Conservation (phyloP, 2,113 vertebrate species). For the Equus przewalskii region DNA sequence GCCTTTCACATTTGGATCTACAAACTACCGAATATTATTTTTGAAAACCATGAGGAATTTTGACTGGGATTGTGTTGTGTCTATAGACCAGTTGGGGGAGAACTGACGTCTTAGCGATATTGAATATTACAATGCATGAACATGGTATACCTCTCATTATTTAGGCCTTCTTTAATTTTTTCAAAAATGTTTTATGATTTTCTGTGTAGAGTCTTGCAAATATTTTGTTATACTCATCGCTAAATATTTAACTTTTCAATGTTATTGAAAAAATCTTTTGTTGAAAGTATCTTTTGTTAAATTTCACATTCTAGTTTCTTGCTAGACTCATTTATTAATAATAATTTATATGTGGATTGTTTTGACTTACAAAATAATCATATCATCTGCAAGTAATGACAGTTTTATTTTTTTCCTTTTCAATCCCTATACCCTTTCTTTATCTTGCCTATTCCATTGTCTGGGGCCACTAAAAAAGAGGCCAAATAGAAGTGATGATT, state of each 20-base stretch:
- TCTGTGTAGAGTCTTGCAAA: background rate
- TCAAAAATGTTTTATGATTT: background rate
- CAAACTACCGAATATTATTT: background rate
- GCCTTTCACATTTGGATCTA: background rate
- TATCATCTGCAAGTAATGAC: background rate
- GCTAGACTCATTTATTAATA: background rate
- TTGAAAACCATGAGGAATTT: background rate
- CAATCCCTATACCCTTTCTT: background rate
- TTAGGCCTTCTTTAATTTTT: background rate
- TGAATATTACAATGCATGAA: background rate
- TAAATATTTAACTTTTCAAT: conserved; percentile 33
- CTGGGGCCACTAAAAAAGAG: background rate
- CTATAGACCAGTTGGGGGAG: background rate
- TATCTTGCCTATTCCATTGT: background rate
- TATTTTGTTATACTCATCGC: background rate
- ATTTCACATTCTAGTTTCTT: conserved; percentile 15
- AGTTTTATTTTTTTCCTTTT: background rate
- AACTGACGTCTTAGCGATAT: background rate
- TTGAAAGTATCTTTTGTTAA: background rate
- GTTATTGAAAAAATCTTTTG: background rate
- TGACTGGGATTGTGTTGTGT: background rate
- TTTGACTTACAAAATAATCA: background rate
- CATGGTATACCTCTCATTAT: background rate
- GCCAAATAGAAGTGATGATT: background rate
- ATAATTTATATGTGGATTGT: background rate